Evolutionary conservation across 2,888 invertebrate genomes (phyloP), one percentile per base, ranked within the genome.

Genomic region (Lydus trimaculatus): DNA sequence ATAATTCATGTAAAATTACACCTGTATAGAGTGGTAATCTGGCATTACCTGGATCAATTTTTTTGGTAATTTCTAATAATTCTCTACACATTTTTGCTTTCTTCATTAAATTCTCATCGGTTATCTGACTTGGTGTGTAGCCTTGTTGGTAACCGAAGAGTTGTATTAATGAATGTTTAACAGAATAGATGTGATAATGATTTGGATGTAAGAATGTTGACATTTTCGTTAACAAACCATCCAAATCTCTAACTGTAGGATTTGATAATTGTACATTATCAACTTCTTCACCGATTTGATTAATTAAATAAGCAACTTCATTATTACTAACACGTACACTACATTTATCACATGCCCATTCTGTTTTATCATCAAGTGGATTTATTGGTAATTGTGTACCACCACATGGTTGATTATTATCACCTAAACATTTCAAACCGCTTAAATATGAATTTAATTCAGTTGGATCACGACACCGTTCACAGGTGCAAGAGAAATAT

Each of bases 121-220:
- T 87, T 48, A 90, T 86, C 61, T 89, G 85, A 60, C 84, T 80
- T 31, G 87, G 83, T 64, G 86, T 83, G 73, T 90, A 90, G 28
- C 89, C 91, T 56, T 87, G 85, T 71, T 92, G 91, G 72, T 91
- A 89, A 8, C 94, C 94, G 80, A 92, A 93, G 62, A 95, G 82
- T 81, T 96, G 96, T 63, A 95, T 87, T 33, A 96, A 85, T 0
- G 94, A 92, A 84, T 96, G 96, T 77, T 93, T 93, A 9, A 95
- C 88, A 0, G 93, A 90, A 78, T 94, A 94, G 73, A 93, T 87
- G 76, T 94, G 94, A 82, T 94, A 96, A 84, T 96, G 96, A 80
- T 94, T 91, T 0, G 92, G 91, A 85, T 96, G 95, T 66, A 96
- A 85, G 76, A 95, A 92, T 71, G 90, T 90, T 1, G 91, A 89